Evolutionary conservation across 2,113 vertebrate genomes (phyloP), one percentile per base, ranked within the genome.

Genomic region (Mohoua ochrocephala): DNA sequence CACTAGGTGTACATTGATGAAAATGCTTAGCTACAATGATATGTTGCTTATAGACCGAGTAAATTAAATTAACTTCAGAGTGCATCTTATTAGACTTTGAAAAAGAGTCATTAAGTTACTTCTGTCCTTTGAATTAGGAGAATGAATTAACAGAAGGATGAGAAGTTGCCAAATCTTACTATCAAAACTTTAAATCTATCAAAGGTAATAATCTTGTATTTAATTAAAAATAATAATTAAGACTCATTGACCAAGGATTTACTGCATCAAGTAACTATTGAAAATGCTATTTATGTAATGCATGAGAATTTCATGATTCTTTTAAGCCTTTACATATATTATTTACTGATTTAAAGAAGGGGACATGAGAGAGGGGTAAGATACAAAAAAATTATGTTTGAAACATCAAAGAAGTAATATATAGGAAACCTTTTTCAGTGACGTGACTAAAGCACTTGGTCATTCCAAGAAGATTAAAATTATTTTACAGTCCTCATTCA

Each of bases 31-130:
- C 17, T 76, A 44, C 30, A 74, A 67, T 81, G 56, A 90, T 91
- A 63, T 76, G 73, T 91, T 12, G 0, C 64, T 94, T 94, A 88
- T 65, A 84, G 49, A 91, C n/a, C 1, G 17, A 88, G 49, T 59
- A 94, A 93, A 96, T 96, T 91, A 95, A 93, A 64, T 82, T 89
- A 79, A 73, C 7, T 74, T 93, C 61, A 86, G 70, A 76, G 76
- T 64, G 7, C 84, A 91, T 87, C 2, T 2, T 56, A 56, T 53
- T 93, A 94, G 61, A 35, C 45, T 80, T 92, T 47, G 28, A 49
- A 85, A 89, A 95, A 65, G 3, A 83, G 20, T 94, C 28, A 45
- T 61, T 78, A 90, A 77, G 61, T 74, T 63, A 81, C 5, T 91
- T 95, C 31, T 77, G 37, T 78, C 5, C 31, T 95, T 94, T 94